These are phyloP conservation scores for Aplodontia rufa DNA, from an alignment of 2,113 vertebrate genomes.

Conservation along the genomic window DNA sequence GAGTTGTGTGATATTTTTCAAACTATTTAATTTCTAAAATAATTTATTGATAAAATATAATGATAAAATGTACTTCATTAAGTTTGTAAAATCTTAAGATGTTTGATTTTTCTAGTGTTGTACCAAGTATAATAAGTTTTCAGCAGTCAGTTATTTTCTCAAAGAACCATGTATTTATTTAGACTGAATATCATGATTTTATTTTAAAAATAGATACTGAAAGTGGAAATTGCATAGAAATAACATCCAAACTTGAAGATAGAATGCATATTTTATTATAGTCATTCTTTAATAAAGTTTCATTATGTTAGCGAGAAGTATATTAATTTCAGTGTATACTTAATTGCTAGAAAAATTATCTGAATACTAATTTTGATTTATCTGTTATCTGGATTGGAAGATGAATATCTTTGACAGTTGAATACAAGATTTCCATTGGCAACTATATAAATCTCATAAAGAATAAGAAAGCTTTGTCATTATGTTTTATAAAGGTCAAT, in stretches of 20 bases:
- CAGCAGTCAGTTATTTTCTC: neutral
- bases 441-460: conserved; percentile 49
- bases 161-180: neutral
- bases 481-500: conserved; percentile 49
- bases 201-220: conserved; percentile 44
- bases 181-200: neutral
- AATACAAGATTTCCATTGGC: conserved; percentile 37
- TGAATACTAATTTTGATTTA: conserved; percentile 47
- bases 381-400: conserved; percentile 34
- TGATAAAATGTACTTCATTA: neutral
- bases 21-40: neutral
- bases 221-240: conserved; percentile 41
- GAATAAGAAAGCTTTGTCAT: conserved; percentile 39
- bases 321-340: conserved; percentile 32
- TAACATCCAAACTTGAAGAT: conserved; percentile 20
- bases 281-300: conserved; percentile 58
- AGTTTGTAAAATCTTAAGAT: neutral
- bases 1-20: neutral
- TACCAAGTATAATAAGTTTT: neutral
- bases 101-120: neutral
- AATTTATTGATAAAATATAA: neutral
- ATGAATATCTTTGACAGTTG: conserved; percentile 30
- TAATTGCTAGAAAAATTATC: conserved; percentile 14
- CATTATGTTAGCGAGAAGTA: neutral
- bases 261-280: conserved; percentile 23